Base-by-base conservation (phyloP, 1,140 invertebrate genomes). In the Phymastichus coffea region DNA sequence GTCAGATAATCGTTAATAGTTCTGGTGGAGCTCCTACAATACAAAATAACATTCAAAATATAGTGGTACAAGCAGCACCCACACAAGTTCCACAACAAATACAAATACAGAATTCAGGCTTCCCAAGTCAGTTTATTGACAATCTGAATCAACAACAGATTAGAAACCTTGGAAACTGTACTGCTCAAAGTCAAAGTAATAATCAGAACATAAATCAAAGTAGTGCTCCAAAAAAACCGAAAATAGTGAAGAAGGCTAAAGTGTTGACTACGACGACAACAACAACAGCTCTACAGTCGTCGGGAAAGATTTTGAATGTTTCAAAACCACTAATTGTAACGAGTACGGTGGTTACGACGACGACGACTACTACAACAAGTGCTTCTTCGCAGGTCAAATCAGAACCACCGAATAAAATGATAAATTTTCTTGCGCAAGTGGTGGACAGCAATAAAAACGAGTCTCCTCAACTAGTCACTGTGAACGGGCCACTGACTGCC, bases 11-110 rank as follows among this genome's bases (percentile, higher is more conserved):
- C 49, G 78, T 80, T 0, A 80, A 80, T 44, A 80, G 77, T 64
- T 79, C 77, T 35, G 78, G 78, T 40, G 77, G 77, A 4, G 78
- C 75, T 7, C 78, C 78, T 8, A 80, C 78, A 1, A 80, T 80
- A 54, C 78, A 80, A 60, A 80, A 80, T 57, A 80, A 80, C 52
- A 80, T 80, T 46, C 78, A 79, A 26, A 80, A 80, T 40, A 80
- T 80, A 25, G 78, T 80, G 9, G 78, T 80, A 0, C 78, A 80
- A 59, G 77, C 78, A 12, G 68, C 76, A 3, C 75, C 76, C 4
- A 75, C 76, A 2, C 78, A 80, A 43, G 76, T 80, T 66, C 76
- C 77, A 1, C 77, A 77, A 48, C 75, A 77, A 19, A 79, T 80
- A 57, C 78, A 79, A 53, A 79, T 80, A 51, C 77, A 79, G 63